Evolutionary conservation across 2,113 vertebrate species (phyloP).

Genomic region (Hypanus sabinus): DNA sequence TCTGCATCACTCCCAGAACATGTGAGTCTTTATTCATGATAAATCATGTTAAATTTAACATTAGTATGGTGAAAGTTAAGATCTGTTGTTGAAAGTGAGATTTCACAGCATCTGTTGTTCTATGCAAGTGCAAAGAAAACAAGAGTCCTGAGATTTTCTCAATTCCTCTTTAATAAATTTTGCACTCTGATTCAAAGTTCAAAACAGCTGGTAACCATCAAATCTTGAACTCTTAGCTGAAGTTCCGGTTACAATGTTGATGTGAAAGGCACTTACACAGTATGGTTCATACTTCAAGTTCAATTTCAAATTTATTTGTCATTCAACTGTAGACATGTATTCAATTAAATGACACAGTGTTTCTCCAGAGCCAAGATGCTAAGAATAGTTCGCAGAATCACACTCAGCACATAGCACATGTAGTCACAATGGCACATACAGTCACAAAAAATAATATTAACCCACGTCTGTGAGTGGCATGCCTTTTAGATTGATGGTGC

Average conservation of each 20-base stretch:
- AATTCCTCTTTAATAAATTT: not conserved
- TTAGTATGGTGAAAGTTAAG: not conserved
- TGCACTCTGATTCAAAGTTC: not conserved
- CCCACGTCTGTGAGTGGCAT: too few species aligned
- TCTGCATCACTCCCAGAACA: too few species aligned
- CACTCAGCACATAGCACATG: too few species aligned
- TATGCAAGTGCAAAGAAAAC: not conserved
- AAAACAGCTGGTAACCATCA: not conserved
- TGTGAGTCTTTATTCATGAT: not conserved
- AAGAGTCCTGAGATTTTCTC: not conserved
- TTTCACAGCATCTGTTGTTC: not conserved
- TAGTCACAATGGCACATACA: too few species aligned
- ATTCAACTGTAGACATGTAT: too few species aligned
- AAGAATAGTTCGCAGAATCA: too few species aligned
- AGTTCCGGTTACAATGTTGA: not conserved
- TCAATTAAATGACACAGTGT: too few species aligned
- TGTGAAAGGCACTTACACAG: not conserved
- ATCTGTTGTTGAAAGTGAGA: not conserved
- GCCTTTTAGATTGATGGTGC: too few species aligned
- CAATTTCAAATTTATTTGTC: too few species aligned
- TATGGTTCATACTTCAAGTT: not conserved
- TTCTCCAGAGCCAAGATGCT: too few species aligned
- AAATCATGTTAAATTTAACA: not conserved
- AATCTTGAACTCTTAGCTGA: not conserved
- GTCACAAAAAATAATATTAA: too few species aligned